Percentiles rank a stretch among this genome's conserved stretches.
These are phyloP conservation scores for Siniperca undulata DNA, from an alignment of 2,797 vertebrate genomes.

Conservation along the genomic window DNA sequence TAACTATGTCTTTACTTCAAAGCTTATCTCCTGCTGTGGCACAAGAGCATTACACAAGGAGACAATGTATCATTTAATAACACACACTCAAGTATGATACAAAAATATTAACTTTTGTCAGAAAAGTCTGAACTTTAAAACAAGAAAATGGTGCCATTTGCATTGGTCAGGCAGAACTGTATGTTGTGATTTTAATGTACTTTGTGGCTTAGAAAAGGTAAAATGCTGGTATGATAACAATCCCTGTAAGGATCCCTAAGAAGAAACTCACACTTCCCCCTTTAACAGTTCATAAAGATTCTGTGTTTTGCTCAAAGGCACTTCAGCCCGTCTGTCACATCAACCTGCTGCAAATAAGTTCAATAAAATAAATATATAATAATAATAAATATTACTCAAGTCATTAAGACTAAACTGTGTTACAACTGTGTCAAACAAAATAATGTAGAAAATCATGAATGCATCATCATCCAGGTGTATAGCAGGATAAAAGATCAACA, in stretches of 20 bases:
- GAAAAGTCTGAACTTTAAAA: neutral
- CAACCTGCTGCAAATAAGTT: neutral
- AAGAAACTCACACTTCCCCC: neutral
- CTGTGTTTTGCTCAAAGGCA: neutral
- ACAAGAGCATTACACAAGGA: neutral
- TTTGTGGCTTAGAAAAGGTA: neutral
- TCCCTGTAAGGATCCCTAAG: neutral
- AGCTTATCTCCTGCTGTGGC: neutral
- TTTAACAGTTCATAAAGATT: neutral
- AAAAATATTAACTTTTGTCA: neutral
- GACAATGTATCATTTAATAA: neutral
- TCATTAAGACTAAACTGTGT: neutral
- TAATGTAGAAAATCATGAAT: neutral
- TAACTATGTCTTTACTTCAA: neutral
- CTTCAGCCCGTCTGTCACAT: neutral
- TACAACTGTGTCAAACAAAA: neutral
- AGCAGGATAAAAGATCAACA: slow-evolving; percentile 14
- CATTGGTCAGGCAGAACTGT: neutral
- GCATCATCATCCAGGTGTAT: neutral
- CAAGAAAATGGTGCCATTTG: neutral
- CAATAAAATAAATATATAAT: neutral
- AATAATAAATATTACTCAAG: neutral
- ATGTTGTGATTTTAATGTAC: neutral
- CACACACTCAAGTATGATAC: neutral
- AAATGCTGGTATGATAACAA: neutral